Evolutionary conservation across 2,113 vertebrate species (phyloP).

Genomic region (Rhodinocichla rosea): DNA sequence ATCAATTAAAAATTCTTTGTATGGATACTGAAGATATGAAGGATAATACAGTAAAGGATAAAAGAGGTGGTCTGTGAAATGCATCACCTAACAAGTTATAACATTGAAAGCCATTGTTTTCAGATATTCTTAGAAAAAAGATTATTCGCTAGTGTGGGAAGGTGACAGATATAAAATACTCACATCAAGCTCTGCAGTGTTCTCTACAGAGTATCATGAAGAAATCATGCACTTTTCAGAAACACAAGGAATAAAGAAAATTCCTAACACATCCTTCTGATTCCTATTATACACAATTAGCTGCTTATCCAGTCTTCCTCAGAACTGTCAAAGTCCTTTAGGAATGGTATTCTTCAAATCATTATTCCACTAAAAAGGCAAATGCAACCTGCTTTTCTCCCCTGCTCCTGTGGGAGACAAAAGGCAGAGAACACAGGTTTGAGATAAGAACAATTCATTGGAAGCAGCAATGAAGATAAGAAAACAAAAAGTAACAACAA

Average conservation of each 20-base stretch:
- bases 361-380: background rate
- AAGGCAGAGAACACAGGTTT: fast-evolving
- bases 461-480: background rate
- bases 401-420: background rate
- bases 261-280: background rate
- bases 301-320: background rate
- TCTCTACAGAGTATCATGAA: background rate
- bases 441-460: background rate
- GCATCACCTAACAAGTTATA: background rate
- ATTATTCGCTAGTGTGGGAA: background rate
- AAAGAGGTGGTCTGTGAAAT: background rate
- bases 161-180: background rate
- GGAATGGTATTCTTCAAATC: background rate
- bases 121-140: background rate
- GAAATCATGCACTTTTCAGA: background rate
- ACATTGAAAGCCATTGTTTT: background rate
- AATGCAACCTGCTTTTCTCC: background rate
- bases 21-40: fast-evolving
- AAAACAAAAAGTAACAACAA: background rate
- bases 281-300: background rate
- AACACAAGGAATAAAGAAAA: background rate
- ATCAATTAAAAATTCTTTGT: background rate
- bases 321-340: background rate
- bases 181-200: background rate
- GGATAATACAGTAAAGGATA: background rate